Conservation (phyloP, 2,113 vertebrate genomes). For the Maccullochella peelii region DNA sequence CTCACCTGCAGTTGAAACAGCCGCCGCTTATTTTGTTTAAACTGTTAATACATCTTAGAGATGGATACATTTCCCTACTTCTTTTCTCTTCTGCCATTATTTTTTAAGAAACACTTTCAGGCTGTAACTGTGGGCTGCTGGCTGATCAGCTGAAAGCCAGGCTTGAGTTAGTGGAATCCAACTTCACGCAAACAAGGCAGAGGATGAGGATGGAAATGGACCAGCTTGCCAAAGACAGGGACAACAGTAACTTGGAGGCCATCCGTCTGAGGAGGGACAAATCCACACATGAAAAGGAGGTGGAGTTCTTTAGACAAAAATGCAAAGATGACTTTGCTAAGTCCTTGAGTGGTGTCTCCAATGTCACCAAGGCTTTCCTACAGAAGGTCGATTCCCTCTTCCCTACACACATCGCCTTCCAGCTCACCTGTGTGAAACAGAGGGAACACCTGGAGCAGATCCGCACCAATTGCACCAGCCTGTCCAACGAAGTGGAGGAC, state of each 20-base stretch:
- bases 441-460: conserved; percentile 74
- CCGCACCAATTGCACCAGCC: conserved; percentile 74
- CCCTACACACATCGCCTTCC: conserved; percentile 73
- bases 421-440: conserved; percentile 81
- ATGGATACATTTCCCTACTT: neutral
- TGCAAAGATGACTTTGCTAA: conserved; percentile 77
- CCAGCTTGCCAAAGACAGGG: conserved; percentile 60
- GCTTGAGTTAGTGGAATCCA: conserved; percentile 62
- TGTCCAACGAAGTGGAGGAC: conserved; percentile 78
- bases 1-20: neutral
- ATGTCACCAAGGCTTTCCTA: conserved; percentile 79
- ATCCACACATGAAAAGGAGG: conserved; percentile 54
- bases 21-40: neutral
- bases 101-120: neutral
- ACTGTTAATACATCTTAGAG: neutral
- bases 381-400: conserved; percentile 80
- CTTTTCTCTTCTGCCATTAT: neutral
- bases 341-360: conserved; percentile 74
- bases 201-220: conserved; percentile 68
- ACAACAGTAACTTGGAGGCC: conserved; percentile 67
- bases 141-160: conserved; percentile 44
- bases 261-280: conserved; percentile 78
- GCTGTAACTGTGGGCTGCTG: conserved; percentile 39
- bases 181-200: conserved; percentile 76
- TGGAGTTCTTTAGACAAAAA: conserved; percentile 54